These are phyloP conservation scores for Anhinga anhinga DNA, from an alignment of 2,113 vertebrate genomes.

Conservation along the genomic window DNA sequence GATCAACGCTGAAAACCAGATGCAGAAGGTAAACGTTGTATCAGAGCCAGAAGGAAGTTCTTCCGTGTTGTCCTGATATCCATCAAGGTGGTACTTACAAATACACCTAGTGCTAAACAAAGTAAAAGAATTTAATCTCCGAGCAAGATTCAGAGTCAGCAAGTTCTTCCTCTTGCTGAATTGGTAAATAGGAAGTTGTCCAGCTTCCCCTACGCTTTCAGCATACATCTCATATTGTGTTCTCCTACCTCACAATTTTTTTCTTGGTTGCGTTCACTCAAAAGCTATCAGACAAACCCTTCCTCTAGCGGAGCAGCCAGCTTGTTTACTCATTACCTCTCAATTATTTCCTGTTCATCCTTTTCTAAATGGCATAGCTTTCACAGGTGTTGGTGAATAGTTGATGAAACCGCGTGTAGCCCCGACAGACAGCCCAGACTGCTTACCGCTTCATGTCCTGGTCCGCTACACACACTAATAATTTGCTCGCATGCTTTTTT, in stretches of 20 bases:
- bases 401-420: not conserved
- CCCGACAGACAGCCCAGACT: not conserved
- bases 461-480: not conserved
- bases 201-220: not conserved
- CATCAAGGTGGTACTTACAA: not conserved
- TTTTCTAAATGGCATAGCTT: not conserved
- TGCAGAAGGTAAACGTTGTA: not conserved
- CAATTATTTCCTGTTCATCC: not conserved
- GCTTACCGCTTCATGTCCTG: not conserved
- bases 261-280: not conserved
- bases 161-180: not conserved
- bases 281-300: not conserved
- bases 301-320: not conserved
- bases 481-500: not conserved
- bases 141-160: not conserved
- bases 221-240: fast-evolving
- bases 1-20: not conserved
- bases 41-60: not conserved
- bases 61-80: not conserved
- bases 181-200: not conserved
- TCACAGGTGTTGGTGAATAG: not conserved
- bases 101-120: not conserved
- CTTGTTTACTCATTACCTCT: not conserved
- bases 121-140: not conserved
- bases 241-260: not conserved